Conservation (phyloP, 2,113 vertebrate genomes). For the Cinclus mexicanus region DNA sequence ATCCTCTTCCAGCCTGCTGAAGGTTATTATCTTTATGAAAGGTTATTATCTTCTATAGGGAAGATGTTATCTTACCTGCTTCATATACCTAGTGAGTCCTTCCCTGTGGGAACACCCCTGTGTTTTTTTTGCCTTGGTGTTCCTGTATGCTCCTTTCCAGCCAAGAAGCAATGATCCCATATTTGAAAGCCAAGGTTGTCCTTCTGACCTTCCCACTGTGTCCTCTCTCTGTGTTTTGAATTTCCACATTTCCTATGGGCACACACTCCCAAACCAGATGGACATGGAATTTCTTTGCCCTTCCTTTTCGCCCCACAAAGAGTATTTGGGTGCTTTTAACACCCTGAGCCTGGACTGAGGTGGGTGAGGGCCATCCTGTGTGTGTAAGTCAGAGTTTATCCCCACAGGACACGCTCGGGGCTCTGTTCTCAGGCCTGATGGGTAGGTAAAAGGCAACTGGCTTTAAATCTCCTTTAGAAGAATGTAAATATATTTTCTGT, state of each 20-base stretch:
- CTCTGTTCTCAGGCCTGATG: not conserved
- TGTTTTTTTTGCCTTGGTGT: not conserved
- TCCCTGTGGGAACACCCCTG: accelerated
- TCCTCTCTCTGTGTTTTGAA: not conserved
- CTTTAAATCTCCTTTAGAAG: not conserved
- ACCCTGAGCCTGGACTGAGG: not conserved
- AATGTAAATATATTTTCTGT: constrained; percentile 6
- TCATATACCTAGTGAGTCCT: not conserved
- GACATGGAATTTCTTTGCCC: not conserved
- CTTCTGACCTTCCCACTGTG: not conserved
- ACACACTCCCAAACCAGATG: not conserved
- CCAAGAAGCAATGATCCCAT: not conserved
- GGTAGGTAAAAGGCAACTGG: not conserved
- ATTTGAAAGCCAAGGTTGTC: not conserved
- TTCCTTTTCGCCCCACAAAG: not conserved
- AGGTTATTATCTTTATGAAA: not conserved
- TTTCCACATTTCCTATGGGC: not conserved
- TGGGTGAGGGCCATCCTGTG: accelerated
- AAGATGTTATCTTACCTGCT: not conserved
- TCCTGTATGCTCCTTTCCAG: not conserved
- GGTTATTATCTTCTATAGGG: not conserved
- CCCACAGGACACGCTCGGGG: not conserved
- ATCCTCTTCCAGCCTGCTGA: not conserved
- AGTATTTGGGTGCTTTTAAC: not conserved
- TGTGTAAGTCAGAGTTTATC: not conserved